Conservation (phyloP, 2,888 invertebrate genomes). For the Furcula furcula region DNA sequence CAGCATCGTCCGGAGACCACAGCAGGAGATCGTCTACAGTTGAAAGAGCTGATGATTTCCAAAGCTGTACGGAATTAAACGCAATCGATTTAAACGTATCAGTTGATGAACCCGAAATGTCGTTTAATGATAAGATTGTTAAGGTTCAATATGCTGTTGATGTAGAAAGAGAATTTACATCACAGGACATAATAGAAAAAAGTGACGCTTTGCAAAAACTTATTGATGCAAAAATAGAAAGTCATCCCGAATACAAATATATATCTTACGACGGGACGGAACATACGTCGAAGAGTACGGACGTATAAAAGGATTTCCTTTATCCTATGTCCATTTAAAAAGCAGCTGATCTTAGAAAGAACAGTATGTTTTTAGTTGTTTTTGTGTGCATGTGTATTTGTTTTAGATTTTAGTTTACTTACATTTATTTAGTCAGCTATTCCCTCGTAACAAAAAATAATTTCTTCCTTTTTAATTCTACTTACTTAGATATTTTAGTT, state of each 20-base stretch:
- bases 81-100: constrained; percentile 13
- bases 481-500: not conserved
- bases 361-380: constrained; percentile 69
- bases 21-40: constrained; percentile 60
- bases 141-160: constrained; percentile 49
- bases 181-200: constrained; percentile 61
- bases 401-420: constrained; percentile 13
- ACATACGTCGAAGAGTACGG: constrained; percentile 69
- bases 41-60: constrained; percentile 53
- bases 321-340: constrained; percentile 40
- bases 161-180: constrained; percentile 42
- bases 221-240: constrained; percentile 68
- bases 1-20: constrained; percentile 51
- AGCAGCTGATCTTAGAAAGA: constrained; percentile 41
- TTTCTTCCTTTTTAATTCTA: no score
- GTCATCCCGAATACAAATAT: constrained; percentile 69
- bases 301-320: constrained; percentile 55
- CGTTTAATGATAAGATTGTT: constrained; percentile 37
- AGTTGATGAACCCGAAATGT: constrained; percentile 16
- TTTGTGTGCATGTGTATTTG: constrained; percentile 30
- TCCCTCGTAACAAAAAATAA: not conserved
- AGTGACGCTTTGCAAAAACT: constrained; percentile 67
- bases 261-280: constrained; percentile 57
- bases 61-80: constrained; percentile 49
- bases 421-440: not conserved